Evolutionary conservation across 2,797 vertebrate species (phyloP), one percentile per base, ranked within the genome.

Genomic region (Onychomys leucogaster): DNA sequence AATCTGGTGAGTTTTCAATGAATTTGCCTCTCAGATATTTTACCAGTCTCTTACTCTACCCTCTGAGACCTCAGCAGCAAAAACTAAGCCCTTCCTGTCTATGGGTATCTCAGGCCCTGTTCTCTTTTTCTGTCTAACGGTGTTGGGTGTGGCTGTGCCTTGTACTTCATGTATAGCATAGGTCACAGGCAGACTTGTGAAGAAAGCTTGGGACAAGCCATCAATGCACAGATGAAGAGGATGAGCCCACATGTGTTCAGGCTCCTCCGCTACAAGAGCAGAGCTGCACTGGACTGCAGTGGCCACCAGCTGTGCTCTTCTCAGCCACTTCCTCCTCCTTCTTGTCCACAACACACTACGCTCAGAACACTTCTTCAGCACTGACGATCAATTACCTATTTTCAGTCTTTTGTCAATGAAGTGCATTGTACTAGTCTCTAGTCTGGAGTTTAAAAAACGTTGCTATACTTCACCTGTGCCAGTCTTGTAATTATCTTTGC

Each of bases 371-470:
- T 0, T 61, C 65, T 84, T 89, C 41, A 77, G 67, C 9, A 19
- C 0, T 71, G 77, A 89, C 80, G 81, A 73, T 41, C 46, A 92
- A 82, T 43, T 73, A 93, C 61, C 21, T 93, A 29, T 83, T 86
- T 95, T 89, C 34, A 90, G 19, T 1, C 61, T 95, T 71, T 55
- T 90, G 81, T 52, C 94, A 55, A 12, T 84, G 83, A 92, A 17
- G 32, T 67, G 16, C 83, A 80, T 32, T 73, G 5, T 65, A 41
- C 13, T 86, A 52, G 43, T 57, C 23, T 55, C 32, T 46, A 69
- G 41, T 4, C 32, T 95, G 67, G 61, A 77, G 67, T 86, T 95
- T 88, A 82, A 95, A 95, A 89, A 76, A 52, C 69, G 71, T 8
- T 41, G 23, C 52, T 65, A 7, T 77, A 85, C 90, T 90, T 94